Base-by-base conservation (phyloP, 2,113 vertebrate genomes). In the Antechinus stuartii region DNA sequence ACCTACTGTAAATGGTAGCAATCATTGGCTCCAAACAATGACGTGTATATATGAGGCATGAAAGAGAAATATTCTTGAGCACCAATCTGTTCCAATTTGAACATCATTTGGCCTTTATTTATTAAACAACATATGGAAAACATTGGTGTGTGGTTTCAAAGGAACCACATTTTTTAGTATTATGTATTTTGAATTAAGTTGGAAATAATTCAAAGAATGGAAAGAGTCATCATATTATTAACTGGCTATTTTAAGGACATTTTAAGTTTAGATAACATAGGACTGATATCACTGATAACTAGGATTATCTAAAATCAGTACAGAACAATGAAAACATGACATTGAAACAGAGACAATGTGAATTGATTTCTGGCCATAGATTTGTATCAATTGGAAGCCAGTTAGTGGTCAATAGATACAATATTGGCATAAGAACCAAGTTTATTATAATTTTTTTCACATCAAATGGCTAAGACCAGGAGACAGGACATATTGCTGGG, bases 81-180 rank as follows among this genome's bases (percentile, higher is more conserved):
- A 96, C 89, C 52, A 96, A 55, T 90, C 6, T 24, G 55, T 19
- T 90, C 93, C 90, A 61, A 61, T 91, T 93, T 94, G 52, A 95
- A 93, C 35, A 68, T 19, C 25, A n/a, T 93, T 42, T 95, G 53
- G 94, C 42, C 35, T 76, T 22, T 76, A 6, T n/a, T 76, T 42
- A 22, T 42, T 76, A 76, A 76, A n/a, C 68, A n/a, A 76, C 68
- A 22, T 76, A 76, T 76, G 68, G n/a, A 76, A 42, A 76, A 16
- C 42, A 19, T 42, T 42, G 68, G 6, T 76, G 68, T n/a, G 35
- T 76, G 68, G 68, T 76, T 76, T 76, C 68, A 76, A 42, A 95
- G 93, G 46, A 68, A 16, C 42, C 35, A 46, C 50, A 24, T 23
- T 94, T 96, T 93, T 16, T 2, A 19, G 9, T 93, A 91, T 92